Evolutionary conservation across 2,113 vertebrate species (phyloP).

Genomic region (human (Homo sapiens)): DNA sequence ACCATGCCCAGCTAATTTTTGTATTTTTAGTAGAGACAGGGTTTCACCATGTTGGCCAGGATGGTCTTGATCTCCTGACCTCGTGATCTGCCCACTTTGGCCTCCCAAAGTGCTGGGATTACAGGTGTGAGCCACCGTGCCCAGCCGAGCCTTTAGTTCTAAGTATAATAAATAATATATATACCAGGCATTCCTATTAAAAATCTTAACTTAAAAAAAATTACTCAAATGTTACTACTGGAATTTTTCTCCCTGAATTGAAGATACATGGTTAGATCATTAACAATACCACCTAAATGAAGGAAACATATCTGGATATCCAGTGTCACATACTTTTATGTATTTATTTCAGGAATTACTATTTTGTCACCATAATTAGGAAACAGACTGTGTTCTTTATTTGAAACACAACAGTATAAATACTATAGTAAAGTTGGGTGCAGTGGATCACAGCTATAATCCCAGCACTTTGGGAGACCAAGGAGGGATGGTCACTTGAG

Average conservation of each 20-base stretch:
- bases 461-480: too few relatives aligned
- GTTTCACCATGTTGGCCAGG: background rate
- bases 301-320: background rate
- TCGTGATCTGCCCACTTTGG: background rate
- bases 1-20: background rate
- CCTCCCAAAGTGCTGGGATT: background rate
- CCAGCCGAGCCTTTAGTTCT: accelerated
- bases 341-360: background rate
- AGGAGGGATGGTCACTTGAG: too few relatives aligned
- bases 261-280: background rate
- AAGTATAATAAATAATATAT: background rate
- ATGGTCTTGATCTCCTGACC: background rate
- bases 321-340: background rate
- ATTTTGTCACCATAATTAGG: background rate
- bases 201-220: background rate
- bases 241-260: background rate
- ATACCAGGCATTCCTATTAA: background rate
- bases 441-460: too few relatives aligned
- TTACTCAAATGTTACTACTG: background rate
- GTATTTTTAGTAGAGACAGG: background rate
- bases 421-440: background rate
- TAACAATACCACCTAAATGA: background rate
- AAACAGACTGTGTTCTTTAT: background rate
- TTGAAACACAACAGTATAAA: background rate
- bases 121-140: background rate